A percentile compares a stretch with the other conserved stretches of the same genome.
Conservation (phyloP, 2,113 vertebrate species). For the Pachyramphus minor region DNA sequence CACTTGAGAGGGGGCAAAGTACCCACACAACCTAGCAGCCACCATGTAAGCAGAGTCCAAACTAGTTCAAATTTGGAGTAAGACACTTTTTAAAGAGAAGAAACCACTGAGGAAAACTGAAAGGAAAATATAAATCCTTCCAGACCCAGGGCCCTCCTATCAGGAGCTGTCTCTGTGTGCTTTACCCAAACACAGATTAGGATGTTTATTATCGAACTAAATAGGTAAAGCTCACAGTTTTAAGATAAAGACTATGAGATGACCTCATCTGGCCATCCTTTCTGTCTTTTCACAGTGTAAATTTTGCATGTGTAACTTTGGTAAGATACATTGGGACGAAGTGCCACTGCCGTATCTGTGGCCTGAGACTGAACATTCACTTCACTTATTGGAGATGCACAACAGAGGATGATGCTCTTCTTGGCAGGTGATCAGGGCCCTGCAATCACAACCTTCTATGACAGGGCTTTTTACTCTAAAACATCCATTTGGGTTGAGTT, state of each 20-base stretch:
- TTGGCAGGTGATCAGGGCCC: neutral
- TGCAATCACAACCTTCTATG: neutral
- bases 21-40: neutral
- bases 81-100: neutral
- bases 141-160: neutral
- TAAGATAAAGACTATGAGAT: neutral
- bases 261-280: neutral
- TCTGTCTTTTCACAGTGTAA: neutral
- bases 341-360: neutral
- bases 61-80: neutral
- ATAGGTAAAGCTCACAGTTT: neutral
- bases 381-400: neutral
- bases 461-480: neutral
- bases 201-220: neutral
- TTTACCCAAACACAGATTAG: neutral
- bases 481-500: neutral
- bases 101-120: neutral
- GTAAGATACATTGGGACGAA: neutral
- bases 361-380: neutral
- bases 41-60: neutral
- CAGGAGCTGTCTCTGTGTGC: neutral
- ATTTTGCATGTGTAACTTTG: neutral
- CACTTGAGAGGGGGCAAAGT: neutral
- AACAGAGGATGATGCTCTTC: neutral
- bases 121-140: neutral